A percentile compares a stretch with the other conserved stretches of the same genome.
Conservation (phyloP, 2,797 vertebrate genomes). For the Ctenosaura bakeri region DNA sequence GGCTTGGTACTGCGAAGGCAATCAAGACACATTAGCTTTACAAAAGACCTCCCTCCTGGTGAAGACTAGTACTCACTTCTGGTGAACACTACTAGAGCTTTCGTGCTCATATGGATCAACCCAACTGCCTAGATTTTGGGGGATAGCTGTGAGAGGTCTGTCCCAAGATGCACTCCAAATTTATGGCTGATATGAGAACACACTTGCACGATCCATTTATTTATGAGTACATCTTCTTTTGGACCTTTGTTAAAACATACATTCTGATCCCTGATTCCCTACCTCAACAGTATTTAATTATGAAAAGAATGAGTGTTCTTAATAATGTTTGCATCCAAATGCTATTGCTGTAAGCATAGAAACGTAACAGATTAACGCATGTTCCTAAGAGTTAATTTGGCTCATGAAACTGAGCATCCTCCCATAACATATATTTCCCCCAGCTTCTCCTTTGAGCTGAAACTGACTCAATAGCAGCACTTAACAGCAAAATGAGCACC, state of each 20-base stretch:
- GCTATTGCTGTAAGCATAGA: neutral
- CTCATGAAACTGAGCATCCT: conserved; percentile 21
- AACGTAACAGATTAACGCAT: neutral
- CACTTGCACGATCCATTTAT: neutral
- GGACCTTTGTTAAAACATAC: neutral
- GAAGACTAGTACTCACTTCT: neutral
- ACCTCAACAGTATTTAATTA: neutral
- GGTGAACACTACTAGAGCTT: neutral
- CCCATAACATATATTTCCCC: neutral
- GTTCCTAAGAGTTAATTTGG: neutral
- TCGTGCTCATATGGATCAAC: neutral
- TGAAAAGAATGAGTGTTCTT: neutral
- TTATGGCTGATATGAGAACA: neutral
- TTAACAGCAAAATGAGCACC: conserved; percentile 15
- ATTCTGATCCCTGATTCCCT: too few species aligned
- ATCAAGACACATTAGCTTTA: neutral
- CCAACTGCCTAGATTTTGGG: too few species aligned
- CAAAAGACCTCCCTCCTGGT: neutral
- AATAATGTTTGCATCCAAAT: neutral
- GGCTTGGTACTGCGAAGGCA: neutral
- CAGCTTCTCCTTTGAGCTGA: neutral
- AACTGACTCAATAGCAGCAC: neutral
- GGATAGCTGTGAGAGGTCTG: too few species aligned
- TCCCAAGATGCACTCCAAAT: too few species aligned
- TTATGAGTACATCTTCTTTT: neutral